A percentile compares a stretch with the other conserved stretches of the same genome.
phyloP scores from a whole-genome alignment of 2,888 invertebrate species.

The Zelleria hepariella region DNA sequence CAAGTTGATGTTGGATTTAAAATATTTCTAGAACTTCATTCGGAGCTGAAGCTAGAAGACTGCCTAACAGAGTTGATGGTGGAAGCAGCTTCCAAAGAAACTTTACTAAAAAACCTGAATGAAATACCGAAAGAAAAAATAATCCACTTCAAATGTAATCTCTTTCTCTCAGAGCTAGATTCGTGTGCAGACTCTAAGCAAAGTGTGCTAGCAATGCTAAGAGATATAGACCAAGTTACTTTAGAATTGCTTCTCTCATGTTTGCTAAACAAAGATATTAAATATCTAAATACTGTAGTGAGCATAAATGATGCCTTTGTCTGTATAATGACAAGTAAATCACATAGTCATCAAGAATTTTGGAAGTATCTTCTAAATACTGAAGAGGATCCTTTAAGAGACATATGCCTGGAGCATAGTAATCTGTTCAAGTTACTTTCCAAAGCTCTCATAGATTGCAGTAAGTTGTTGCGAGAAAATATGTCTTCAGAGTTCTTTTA shows the following conservation, averaged over 20 bases:
- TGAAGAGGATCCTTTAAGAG: conserved; percentile 30
- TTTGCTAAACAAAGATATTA: conserved; percentile 31
- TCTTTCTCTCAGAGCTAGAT: conserved; percentile 35
- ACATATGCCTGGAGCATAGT: conserved; percentile 39
- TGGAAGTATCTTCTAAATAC: conserved; percentile 43
- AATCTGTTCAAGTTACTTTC: conserved; percentile 36
- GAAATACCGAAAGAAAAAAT: conserved; percentile 36
- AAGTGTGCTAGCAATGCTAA: conserved; percentile 27
- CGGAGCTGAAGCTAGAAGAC: conserved; percentile 37
- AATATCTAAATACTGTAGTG: conserved; percentile 23
- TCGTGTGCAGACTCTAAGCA: conserved; percentile 23
- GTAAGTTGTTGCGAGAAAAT: conserved; percentile 42
- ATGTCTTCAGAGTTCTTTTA: conserved; percentile 54
- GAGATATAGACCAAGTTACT: conserved; percentile 28
- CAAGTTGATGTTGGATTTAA: conserved; percentile 41
- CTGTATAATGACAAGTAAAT: conserved; percentile 29
- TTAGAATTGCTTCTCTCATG: conserved; percentile 41
- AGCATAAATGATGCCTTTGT: conserved; percentile 27
- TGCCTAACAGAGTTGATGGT: conserved; percentile 46
- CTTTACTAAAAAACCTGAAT: conserved; percentile 33
- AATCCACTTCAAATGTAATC: conserved; percentile 38
- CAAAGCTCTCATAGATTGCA: conserved; percentile 49
- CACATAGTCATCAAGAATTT: conserved; percentile 31
- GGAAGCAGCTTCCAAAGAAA: conserved; percentile 51
- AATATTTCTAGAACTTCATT: conserved; percentile 40